Percentiles rank a stretch among this genome's conserved stretches.
Conservation (phyloP, 2,797 vertebrate genomes). For the Chaetodon trifasciatus region DNA sequence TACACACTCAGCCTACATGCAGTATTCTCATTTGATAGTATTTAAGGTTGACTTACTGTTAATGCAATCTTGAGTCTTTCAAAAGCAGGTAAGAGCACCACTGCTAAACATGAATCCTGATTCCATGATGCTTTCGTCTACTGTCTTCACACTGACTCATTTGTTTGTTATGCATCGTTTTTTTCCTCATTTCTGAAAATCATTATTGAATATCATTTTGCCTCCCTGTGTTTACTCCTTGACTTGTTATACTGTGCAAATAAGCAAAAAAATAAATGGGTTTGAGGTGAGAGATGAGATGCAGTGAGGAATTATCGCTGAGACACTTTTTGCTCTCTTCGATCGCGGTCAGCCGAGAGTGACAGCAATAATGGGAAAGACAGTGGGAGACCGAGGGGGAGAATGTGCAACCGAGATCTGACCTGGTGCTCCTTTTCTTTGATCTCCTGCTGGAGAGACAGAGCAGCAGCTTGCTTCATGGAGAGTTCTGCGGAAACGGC, state of each 20-base stretch:
- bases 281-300: constrained; percentile 16
- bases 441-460: constrained; percentile 90
- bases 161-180: background rate
- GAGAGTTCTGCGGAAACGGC: constrained; percentile 90
- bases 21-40: background rate
- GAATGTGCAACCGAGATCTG: constrained; percentile 24
- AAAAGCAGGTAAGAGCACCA: background rate
- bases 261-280: constrained; percentile 23
- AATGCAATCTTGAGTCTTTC: background rate
- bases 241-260: constrained; percentile 32
- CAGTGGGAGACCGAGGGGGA: constrained; percentile 20
- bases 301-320: background rate
- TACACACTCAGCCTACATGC: background rate
- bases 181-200: constrained; percentile 9
- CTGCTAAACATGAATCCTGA: background rate
- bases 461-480: constrained; percentile 87
- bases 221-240: constrained; percentile 2
- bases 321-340: constrained; percentile 15
- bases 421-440: constrained; percentile 86
- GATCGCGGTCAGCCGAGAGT: constrained; percentile 30
- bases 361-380: constrained; percentile 32
- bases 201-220: background rate
- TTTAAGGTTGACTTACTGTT: constrained; percentile 14
- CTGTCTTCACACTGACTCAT: background rate
- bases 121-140: background rate